These are phyloP conservation scores for Glossosoma conforme DNA, from an alignment of 1,140 invertebrate genomes.

Conservation along the genomic window DNA sequence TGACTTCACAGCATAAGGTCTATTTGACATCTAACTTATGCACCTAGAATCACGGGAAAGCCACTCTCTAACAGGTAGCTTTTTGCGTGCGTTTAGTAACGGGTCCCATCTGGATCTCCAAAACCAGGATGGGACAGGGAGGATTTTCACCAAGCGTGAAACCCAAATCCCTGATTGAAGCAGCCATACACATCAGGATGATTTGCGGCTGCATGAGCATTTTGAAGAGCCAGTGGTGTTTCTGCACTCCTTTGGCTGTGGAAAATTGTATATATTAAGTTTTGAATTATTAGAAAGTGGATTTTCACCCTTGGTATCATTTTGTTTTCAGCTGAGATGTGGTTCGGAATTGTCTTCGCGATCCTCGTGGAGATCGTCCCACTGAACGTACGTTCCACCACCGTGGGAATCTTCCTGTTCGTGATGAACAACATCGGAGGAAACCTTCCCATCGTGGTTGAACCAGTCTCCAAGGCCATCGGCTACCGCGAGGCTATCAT, in stretches of 20 bases:
- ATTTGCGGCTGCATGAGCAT: constrained; percentile 72
- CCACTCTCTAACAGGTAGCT: too few relatives aligned
- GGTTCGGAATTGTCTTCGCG: constrained; percentile 87
- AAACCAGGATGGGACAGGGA: too few relatives aligned
- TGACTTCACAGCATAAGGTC: too few relatives aligned
- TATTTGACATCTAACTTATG: too few relatives aligned
- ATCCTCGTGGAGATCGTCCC: constrained; percentile 85
- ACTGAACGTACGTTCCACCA: constrained; percentile 70
- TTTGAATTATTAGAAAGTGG: too few relatives aligned
- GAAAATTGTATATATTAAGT: too few relatives aligned
- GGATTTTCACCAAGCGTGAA: too few relatives aligned
- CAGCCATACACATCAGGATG: constrained; percentile 76
- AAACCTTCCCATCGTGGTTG: constrained; percentile 82
- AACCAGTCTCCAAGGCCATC: constrained; percentile 72
- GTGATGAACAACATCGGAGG: constrained; percentile 92
- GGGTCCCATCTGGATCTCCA: too few relatives aligned
- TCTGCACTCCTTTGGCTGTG: too few relatives aligned
- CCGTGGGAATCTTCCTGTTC: constrained; percentile 80
- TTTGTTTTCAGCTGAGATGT: constrained; percentile 82
- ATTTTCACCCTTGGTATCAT: constrained; percentile 11
- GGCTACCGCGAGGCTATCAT: constrained; percentile 78
- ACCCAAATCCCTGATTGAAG: constrained; percentile 87
- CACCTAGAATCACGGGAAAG: too few relatives aligned
- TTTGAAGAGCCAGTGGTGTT: too few relatives aligned
- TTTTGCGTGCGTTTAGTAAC: too few relatives aligned